A percentile compares a stretch with the other conserved stretches of the same genome.
Evolutionary conservation across 2,888 invertebrate species (phyloP).

Genomic region (Chloroclystis v-ata): DNA sequence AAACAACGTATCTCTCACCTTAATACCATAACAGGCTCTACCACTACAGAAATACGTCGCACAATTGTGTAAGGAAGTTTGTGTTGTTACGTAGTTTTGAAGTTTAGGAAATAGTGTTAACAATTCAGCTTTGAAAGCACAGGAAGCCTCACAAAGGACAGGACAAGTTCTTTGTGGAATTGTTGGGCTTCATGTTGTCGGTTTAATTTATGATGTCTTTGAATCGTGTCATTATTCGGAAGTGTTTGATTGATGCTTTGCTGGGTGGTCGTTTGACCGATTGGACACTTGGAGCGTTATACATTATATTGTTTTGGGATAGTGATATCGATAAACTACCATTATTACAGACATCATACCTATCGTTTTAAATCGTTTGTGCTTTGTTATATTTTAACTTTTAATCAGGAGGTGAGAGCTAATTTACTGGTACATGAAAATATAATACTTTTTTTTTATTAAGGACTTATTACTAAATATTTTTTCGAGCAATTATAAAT

Average conservation of each 20-base stretch:
- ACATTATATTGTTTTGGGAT: background rate
- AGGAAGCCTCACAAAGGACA: constrained; percentile 59
- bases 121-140: constrained; percentile 58
- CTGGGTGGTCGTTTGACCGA: constrained; percentile 13
- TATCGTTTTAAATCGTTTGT: too few relatives aligned
- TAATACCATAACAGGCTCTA: too few relatives aligned
- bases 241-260: constrained; percentile 14
- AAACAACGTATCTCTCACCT: constrained; percentile 28
- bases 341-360: too few relatives aligned
- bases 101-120: constrained; percentile 34
- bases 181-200: constrained; percentile 40
- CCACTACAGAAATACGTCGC: too few relatives aligned
- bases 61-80: too few relatives aligned
- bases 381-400: too few relatives aligned
- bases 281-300: background rate
- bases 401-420: too few relatives aligned
- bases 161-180: constrained; percentile 41
- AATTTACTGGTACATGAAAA: too few relatives aligned
- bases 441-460: too few relatives aligned
- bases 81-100: constrained; percentile 18
- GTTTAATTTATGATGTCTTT: constrained; percentile 38
- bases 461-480: too few relatives aligned
- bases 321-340: background rate
- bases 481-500: too few relatives aligned
- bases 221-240: constrained; percentile 25